Conservation (phyloP, 2,797 vertebrate species). For the Lycodopsis pacificus region DNA sequence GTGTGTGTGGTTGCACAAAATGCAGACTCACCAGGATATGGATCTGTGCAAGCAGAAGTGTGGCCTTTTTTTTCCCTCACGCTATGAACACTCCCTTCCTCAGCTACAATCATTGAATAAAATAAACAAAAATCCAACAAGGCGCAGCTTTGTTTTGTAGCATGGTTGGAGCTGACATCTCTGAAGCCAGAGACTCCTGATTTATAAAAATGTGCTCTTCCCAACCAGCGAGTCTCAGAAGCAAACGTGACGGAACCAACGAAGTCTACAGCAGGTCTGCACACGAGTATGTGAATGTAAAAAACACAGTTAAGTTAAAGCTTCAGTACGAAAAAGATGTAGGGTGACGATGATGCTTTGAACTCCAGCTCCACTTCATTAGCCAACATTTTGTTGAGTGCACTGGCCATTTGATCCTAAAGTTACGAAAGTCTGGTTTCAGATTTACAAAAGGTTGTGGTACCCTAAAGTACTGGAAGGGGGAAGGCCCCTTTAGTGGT, state of each 20-base stretch:
- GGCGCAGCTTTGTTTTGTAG: conserved; percentile 65
- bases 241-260: conserved; percentile 39
- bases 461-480: background rate
- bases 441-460: conserved; percentile 43
- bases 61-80: conserved; percentile 42
- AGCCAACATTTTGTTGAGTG: conserved; percentile 13
- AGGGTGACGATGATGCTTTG: background rate
- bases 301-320: conserved; percentile 54
- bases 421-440: conserved; percentile 34
- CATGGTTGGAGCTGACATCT: conserved; percentile 38
- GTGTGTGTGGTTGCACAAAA: conserved; percentile 18
- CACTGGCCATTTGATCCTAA: conserved; percentile 15
- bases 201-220: conserved; percentile 60
- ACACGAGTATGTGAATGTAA: conserved; percentile 12
- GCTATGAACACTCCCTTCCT: conserved; percentile 23
- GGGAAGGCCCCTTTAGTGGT: conserved; percentile 34
- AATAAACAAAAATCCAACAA: conserved; percentile 51
- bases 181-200: conserved; percentile 52
- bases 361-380: conserved; percentile 12
- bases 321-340: conserved; percentile 25
- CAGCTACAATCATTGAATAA: conserved; percentile 56
- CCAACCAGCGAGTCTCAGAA: conserved; percentile 54
- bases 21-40: conserved; percentile 43
- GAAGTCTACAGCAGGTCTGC: conserved; percentile 13
- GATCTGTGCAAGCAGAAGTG: conserved; percentile 52